Evolutionary conservation across 2,797 vertebrate genomes (phyloP), one percentile per base, ranked within the genome.

Genomic region (Lindbergichthys nudifrons): DNA sequence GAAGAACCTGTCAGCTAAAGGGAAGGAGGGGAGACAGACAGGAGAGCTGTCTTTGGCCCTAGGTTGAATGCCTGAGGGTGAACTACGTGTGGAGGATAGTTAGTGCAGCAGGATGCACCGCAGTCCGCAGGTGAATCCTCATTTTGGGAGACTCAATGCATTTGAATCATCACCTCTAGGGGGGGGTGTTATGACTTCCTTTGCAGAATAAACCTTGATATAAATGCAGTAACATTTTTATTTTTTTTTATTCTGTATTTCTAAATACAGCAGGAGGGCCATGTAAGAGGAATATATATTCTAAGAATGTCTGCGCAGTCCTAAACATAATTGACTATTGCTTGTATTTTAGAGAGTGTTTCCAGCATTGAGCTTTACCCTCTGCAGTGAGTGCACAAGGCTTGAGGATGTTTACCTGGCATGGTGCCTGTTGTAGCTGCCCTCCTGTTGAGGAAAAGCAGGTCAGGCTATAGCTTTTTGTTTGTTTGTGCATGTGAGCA

Each of bases 381-480:
- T 93, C 88, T 88, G 89, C 91, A 90, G 91, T 65, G 90, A 94
- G 92, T 84, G 89, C 92, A 92, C 85, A 93, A 89, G 85, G 92
- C 93, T 94, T 80, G 91, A 94, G 93, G 93, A 94, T 93, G 90
- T 93, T 92, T 90, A 92, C 92, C 93, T 95, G 94, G 94, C 93
- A 93, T 90, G 91, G 87, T 93, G 93, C 93, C 93, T 93, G 91
- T 90, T 91, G 90, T 90, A 90, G 91, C 87, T 90, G 88, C 87
- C 90, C 90, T 93, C 92, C 91, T 91, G 87, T 88, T 91, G 92
- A 86, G 88, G 89, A 82, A 90, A 89, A 90, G 82, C 91, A 90
- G 92, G 89, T 89, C 85, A 91, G 90, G 89, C 83, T 89, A 87
- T 87, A 88, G 81, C 84, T 84, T 86, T 86, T 81, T 87, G 85